Evolutionary conservation across 30 jellyfish, hydroid and myxozoan genomes (phyloP).

Genomic region (Aurelia aurita complex sp. Pacific): DNA sequence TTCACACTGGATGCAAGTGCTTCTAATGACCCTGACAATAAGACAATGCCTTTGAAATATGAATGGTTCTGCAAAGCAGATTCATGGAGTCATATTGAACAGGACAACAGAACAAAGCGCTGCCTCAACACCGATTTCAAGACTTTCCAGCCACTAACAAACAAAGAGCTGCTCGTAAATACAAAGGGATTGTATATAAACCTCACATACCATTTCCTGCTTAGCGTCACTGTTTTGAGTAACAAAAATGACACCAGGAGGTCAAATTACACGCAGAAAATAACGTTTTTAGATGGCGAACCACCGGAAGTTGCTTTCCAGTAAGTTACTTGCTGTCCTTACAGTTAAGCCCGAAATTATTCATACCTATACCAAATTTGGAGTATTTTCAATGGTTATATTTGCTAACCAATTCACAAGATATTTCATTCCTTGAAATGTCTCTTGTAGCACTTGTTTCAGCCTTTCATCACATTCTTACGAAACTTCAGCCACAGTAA

Average conservation of each 20-base stretch:
- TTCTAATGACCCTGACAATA: constrained; percentile 78
- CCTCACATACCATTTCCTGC: constrained; percentile 18
- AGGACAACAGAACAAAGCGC: not conserved
- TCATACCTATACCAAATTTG: too few species aligned
- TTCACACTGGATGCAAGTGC: constrained; percentile 61
- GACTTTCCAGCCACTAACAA: not conserved
- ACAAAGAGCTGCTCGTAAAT: constrained; percentile 3
- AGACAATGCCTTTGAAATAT: constrained; percentile 8
- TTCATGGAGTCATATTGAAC: not conserved
- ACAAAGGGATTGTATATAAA: constrained; percentile 13
- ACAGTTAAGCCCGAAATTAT: too few species aligned
- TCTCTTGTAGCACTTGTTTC: too few species aligned
- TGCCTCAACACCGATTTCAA: constrained; percentile 12
- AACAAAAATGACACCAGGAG: constrained; percentile 1
- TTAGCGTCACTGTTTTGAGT: constrained; percentile 2
- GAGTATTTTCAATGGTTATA: too few species aligned
- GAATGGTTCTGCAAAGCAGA: constrained; percentile 66
- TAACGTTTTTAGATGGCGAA: constrained; percentile 30
- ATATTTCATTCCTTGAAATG: too few species aligned
- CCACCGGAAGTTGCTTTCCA: constrained; percentile 65
- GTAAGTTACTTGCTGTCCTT: constrained; percentile 30
- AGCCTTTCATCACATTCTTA: too few species aligned
- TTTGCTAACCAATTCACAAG: too few species aligned
- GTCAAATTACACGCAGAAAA: constrained; percentile 35
- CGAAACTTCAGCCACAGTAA: too few species aligned